A percentile compares a stretch with the other conserved stretches of the same genome.
phyloP scores from a whole-genome alignment of 2,888 invertebrate genomes.

The Lithophane semibrunnea region DNA sequence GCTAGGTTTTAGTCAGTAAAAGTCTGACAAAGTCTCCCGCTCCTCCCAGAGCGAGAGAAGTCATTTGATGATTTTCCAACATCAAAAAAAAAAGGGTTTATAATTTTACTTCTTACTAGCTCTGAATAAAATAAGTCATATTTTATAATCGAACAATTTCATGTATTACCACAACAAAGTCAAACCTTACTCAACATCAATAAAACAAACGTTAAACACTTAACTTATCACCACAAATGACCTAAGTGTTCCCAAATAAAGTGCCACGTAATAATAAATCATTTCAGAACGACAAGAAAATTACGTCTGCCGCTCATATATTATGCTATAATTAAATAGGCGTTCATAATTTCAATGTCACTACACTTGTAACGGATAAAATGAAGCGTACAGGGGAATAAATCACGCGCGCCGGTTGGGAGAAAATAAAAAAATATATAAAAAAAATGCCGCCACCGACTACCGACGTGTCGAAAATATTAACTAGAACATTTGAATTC shows the following conservation, averaged over 20 bases:
- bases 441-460: conserved; percentile 70
- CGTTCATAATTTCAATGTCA: conserved; percentile 67
- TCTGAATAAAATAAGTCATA: background rate
- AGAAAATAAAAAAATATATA: conserved; percentile 65
- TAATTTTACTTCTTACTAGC: background rate
- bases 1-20: too few relatives aligned
- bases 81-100: too few relatives aligned
- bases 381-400: conserved; percentile 74
- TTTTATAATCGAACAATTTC: background rate
- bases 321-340: conserved; percentile 62
- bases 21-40: too few relatives aligned
- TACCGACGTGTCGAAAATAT: conserved; percentile 87
- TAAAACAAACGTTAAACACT: conserved; percentile 23
- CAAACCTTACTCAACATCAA: background rate
- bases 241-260: conserved; percentile 34
- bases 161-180: conserved; percentile 3
- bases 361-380: conserved; percentile 70
- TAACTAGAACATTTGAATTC: conserved; percentile 88
- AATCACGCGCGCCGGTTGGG: conserved; percentile 74
- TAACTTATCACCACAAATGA: conserved; percentile 26
- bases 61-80: too few relatives aligned
- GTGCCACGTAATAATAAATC: conserved; percentile 47
- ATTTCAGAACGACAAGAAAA: conserved; percentile 50
- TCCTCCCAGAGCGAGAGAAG: too few relatives aligned
- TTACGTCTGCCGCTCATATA: conserved; percentile 38